Conservation (phyloP, 2,888 invertebrate genomes). For the Idaea dimidiata region DNA sequence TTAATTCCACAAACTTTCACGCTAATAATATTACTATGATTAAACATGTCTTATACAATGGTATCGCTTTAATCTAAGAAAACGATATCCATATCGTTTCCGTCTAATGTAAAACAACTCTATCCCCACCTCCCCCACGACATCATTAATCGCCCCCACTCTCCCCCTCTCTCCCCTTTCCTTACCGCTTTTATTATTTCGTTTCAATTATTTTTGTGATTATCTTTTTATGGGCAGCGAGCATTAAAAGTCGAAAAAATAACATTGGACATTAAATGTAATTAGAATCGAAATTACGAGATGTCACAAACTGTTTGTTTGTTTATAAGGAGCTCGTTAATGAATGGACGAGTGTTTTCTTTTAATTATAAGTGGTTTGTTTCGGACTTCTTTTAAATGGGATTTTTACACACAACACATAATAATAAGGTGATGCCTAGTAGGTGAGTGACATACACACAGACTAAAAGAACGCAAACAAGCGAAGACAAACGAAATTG, state of each 20-base stretch:
- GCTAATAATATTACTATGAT: no score
- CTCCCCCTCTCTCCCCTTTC: conserved; percentile 41
- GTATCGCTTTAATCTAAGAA: no score
- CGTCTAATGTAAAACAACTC: not conserved
- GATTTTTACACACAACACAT: not conserved
- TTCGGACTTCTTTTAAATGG: no score
- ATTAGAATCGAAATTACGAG: conserved; percentile 77
- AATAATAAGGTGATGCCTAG: no score
- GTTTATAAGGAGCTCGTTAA: conserved; percentile 37
- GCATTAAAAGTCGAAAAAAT: conserved; percentile 79
- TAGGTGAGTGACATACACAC: no score
- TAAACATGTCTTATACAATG: no score
- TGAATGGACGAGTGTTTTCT: conserved; percentile 34
- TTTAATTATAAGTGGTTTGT: conserved; percentile 21
- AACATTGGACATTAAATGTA: conserved; percentile 76
- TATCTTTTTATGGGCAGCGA: conserved; percentile 78
- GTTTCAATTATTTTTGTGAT: conserved; percentile 81
- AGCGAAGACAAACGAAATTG: no score
- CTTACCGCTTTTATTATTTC: conserved; percentile 75
- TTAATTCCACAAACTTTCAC: no score
- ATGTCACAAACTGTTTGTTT: conserved; percentile 63
- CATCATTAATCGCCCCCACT: conserved; percentile 69
- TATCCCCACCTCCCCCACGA: conserved; percentile 62
- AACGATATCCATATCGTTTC: not conserved
- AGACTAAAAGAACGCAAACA: no score